phyloP scores from a whole-genome alignment of 2,113 vertebrate genomes.

The Silurus meridionalis region DNA sequence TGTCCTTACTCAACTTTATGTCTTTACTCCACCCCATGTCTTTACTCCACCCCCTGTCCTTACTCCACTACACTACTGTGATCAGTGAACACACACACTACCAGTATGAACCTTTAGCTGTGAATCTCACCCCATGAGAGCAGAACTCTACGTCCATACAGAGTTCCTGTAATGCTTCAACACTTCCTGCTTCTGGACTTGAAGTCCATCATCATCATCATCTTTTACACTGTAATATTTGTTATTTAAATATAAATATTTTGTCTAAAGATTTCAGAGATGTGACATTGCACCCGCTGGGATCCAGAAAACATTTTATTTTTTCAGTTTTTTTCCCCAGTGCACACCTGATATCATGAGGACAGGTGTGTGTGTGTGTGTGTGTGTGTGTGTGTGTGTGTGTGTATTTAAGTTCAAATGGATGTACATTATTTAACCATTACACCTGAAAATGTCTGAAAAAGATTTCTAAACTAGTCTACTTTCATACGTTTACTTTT shows the following conservation, averaged over 20 bases:
- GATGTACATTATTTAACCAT: background rate
- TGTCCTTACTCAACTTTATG: background rate
- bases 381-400: background rate
- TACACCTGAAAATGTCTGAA: constrained; percentile 2
- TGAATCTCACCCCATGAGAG: background rate
- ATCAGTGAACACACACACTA: background rate
- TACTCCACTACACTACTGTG: background rate
- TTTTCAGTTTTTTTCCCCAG: background rate
- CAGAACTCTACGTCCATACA: background rate
- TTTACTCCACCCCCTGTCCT: background rate
- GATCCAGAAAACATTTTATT: background rate
- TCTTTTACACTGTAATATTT: background rate
- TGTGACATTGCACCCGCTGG: background rate
- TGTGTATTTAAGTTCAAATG: background rate
- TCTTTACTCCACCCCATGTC: background rate
- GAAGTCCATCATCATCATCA: background rate
- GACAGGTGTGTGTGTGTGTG: background rate
- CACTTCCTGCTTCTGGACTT: background rate
- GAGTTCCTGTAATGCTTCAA: background rate
- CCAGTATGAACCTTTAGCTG: background rate
- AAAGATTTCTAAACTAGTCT: background rate
- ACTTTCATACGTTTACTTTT: constrained; percentile 27
- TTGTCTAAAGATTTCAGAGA: background rate
- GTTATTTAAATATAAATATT: background rate
- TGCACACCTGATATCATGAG: background rate